phyloP scores from a whole-genome alignment of 2,113 vertebrate species.

The Oxyura jamaicensis region DNA sequence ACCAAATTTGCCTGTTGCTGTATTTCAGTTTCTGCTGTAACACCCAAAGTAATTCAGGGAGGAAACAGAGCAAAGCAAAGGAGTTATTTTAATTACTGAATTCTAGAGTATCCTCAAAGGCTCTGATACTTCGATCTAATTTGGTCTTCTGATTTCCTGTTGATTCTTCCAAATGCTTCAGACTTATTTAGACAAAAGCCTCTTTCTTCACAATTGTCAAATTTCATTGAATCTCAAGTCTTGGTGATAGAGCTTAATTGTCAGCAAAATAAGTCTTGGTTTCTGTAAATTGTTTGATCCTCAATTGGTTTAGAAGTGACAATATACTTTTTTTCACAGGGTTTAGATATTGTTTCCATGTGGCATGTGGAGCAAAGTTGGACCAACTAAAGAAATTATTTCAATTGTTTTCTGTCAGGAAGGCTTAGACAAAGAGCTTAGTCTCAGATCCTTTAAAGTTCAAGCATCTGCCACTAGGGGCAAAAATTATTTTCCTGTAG shows the following conservation, averaged over 20 bases:
- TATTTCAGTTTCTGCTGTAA: not conserved
- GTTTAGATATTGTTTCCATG: slow-evolving; percentile 65
- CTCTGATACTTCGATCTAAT: slow-evolving; percentile 30
- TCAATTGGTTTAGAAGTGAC: slow-evolving; percentile 70
- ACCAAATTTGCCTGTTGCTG: not conserved
- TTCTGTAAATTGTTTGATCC: slow-evolving; percentile 72
- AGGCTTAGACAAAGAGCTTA: slow-evolving; percentile 72
- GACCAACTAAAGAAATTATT: slow-evolving; percentile 58
- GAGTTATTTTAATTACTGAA: slow-evolving; percentile 27
- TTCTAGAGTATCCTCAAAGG: slow-evolving; percentile 31
- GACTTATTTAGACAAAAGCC: slow-evolving; percentile 45
- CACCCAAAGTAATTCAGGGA: not conserved
- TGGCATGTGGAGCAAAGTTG: slow-evolving; percentile 54
- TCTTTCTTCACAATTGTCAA: slow-evolving; percentile 71
- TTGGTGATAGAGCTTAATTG: slow-evolving; percentile 69
- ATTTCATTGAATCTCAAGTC: slow-evolving; percentile 54
- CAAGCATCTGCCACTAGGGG: slow-evolving; percentile 74
- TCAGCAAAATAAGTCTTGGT: slow-evolving; percentile 75
- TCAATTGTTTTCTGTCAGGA: slow-evolving; percentile 64
- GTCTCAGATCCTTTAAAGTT: slow-evolving; percentile 72
- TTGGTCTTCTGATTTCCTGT: slow-evolving; percentile 41
- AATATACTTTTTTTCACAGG: slow-evolving; percentile 54
- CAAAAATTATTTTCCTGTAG: slow-evolving; percentile 73
- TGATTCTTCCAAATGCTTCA: slow-evolving; percentile 51
- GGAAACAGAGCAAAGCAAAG: not conserved